Percentiles rank a stretch among this genome's conserved stretches.
Evolutionary conservation across 2,113 vertebrate species (phyloP).

Genomic region (Barnardius zonarius): DNA sequence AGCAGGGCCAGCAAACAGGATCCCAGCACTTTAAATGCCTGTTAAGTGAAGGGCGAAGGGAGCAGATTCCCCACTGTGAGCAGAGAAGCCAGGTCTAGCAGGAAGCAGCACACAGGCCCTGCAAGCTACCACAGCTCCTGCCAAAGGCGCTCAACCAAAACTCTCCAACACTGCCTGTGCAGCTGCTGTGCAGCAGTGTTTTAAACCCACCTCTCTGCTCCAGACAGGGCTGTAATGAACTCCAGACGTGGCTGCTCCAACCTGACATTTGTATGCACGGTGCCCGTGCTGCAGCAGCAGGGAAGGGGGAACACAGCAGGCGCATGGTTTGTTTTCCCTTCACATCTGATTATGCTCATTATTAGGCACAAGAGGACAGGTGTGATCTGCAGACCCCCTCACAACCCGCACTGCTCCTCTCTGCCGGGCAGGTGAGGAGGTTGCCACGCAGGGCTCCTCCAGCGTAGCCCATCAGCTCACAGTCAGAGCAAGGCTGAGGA

Average conservation of each 20-base stretch:
- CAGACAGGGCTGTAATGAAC: neutral
- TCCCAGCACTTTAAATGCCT: neutral
- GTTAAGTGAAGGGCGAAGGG: neutral
- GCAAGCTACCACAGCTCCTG: neutral
- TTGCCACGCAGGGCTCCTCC: neutral
- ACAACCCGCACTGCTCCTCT: neutral
- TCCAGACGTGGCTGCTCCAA: neutral
- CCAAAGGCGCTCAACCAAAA: neutral
- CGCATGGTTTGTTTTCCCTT: neutral
- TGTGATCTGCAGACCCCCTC: slow-evolving; percentile 1
- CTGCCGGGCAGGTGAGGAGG: neutral
- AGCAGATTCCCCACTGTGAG: neutral
- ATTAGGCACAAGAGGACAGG: slow-evolving; percentile 33
- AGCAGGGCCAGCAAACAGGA: neutral
- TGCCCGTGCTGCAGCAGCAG: neutral
- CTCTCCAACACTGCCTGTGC: neutral
- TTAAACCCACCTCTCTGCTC: neutral
- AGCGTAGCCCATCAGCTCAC: neutral
- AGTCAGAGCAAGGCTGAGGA: neutral
- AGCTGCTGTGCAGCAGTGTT: slow-evolving; percentile 21
- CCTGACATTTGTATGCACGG: neutral
- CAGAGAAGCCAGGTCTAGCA: neutral
- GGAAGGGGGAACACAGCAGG: neutral
- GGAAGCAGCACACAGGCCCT: neutral
- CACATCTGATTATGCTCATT: slow-evolving; percentile 2